Conservation (phyloP, 2,888 invertebrate genomes). For the Conchocele bisecta region DNA sequence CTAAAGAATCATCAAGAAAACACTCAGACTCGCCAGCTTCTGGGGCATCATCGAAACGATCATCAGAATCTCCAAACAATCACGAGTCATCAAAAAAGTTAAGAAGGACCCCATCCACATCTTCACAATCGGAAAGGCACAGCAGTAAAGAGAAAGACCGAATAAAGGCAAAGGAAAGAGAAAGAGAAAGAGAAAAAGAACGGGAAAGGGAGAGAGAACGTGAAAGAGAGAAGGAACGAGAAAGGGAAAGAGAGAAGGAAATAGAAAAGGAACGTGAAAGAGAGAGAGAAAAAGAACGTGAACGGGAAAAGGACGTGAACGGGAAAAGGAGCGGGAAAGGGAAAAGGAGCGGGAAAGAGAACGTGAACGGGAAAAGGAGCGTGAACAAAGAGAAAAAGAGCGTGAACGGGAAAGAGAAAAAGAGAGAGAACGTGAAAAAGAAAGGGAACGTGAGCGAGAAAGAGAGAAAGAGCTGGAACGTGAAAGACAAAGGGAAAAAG, state of each 20-base stretch:
- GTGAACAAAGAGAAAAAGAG: not conserved
- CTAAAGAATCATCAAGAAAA: constrained; percentile 44
- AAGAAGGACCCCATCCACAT: constrained; percentile 41
- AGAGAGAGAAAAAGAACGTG: not conserved
- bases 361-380: not conserved
- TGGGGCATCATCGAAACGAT: constrained; percentile 40
- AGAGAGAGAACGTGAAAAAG: too few relatives aligned
- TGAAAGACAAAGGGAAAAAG: too few relatives aligned
- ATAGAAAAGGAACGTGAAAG: constrained; percentile 1
- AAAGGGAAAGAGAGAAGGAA: not conserved
- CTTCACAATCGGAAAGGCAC: constrained; percentile 37
- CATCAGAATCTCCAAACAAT: not conserved
- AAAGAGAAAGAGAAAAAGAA: constrained; percentile 16
- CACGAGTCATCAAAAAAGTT: constrained; percentile 34
- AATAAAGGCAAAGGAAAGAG: constrained; percentile 18
- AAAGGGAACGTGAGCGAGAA: too few relatives aligned
- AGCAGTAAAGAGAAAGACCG: constrained; percentile 22
- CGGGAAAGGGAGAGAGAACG: not conserved
- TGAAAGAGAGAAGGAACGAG: not conserved
- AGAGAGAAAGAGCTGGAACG: too few relatives aligned
- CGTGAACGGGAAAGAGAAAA: not conserved
- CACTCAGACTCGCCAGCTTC: constrained; percentile 56
- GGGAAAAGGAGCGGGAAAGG: not conserved
- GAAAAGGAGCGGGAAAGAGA: not conserved
- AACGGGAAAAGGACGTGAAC: not conserved